A percentile compares a stretch with the other conserved stretches of the same genome.
Evolutionary conservation across 2,797 vertebrate genomes (phyloP).

Genomic region (Nannoperca obscura): DNA sequence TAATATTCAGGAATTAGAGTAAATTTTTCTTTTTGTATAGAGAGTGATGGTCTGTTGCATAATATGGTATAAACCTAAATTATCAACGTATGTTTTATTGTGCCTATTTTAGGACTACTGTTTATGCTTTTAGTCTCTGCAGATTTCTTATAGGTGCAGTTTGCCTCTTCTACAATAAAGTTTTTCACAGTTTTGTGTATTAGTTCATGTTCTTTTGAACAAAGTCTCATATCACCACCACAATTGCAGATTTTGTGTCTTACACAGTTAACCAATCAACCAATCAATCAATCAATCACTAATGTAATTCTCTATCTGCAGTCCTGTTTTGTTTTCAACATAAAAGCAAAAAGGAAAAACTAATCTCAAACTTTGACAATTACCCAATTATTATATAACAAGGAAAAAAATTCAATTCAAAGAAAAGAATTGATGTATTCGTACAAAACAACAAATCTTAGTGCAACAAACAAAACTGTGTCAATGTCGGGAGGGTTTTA

Average conservation of each 20-base stretch:
- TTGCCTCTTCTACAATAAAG: not conserved
- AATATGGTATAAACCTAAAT: not conserved
- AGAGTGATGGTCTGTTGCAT: not conserved
- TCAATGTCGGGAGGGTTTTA: constrained; percentile 29
- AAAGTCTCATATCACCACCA: not conserved
- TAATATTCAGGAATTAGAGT: not conserved
- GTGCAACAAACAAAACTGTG: constrained; percentile 9
- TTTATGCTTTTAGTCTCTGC: not conserved
- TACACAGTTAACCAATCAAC: not conserved
- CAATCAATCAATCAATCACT: not conserved
- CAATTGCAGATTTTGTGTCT: not conserved
- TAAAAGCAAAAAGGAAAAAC: constrained; percentile 3
- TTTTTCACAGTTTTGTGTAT: not conserved
- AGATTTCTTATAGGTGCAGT: not conserved
- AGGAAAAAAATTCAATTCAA: not conserved
- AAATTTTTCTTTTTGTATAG: not conserved
- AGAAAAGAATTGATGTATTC: not conserved
- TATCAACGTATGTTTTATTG: not conserved
- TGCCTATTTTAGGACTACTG: not conserved
- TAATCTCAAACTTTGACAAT: not conserved
- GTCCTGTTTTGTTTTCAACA: not conserved
- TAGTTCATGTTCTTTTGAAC: not conserved
- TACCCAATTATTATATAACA: not conserved
- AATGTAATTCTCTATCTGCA: not conserved
- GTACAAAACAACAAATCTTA: not conserved